These are phyloP conservation scores for Perca fluviatilis DNA, from an alignment of 2,113 vertebrate genomes.

Conservation along the genomic window DNA sequence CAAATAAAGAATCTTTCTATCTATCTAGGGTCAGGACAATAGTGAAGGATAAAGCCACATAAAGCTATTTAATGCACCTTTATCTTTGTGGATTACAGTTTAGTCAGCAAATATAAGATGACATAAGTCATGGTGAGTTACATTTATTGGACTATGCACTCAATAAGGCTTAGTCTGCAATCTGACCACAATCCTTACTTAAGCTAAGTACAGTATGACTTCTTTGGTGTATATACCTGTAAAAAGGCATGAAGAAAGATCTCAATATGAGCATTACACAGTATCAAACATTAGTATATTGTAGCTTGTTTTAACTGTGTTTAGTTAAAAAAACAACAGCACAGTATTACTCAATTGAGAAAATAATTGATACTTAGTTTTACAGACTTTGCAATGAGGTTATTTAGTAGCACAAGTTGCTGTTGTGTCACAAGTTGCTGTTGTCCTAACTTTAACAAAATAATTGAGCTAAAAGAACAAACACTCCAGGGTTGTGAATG, in stretches of 20 bases:
- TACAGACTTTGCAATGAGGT: not conserved
- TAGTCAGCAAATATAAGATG: not conserved
- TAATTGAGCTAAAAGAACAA: not conserved
- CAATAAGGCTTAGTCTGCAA: constrained; percentile 1
- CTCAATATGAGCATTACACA: not conserved
- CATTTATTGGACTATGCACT: not conserved
- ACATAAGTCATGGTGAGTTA: not conserved
- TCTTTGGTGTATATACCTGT: not conserved
- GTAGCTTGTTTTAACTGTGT: not conserved
- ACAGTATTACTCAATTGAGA: not conserved
- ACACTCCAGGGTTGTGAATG: constrained; percentile 7
- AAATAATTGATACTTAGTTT: not conserved
- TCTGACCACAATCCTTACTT: constrained; percentile 2
- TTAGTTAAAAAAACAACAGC: not conserved
- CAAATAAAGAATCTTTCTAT: too few relatives aligned
- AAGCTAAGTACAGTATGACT: not conserved
- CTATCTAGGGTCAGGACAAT: not conserved
- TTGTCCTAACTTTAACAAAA: constrained; percentile 7
- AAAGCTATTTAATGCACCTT: not conserved
- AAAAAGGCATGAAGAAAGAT: not conserved
- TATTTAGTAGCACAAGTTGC: not conserved
- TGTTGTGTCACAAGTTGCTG: not conserved
- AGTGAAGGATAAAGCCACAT: not conserved
- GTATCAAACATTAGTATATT: not conserved
- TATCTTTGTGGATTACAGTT: not conserved